Conservation (phyloP, 2,113 vertebrate species). For the Sisor rabdophorus region DNA sequence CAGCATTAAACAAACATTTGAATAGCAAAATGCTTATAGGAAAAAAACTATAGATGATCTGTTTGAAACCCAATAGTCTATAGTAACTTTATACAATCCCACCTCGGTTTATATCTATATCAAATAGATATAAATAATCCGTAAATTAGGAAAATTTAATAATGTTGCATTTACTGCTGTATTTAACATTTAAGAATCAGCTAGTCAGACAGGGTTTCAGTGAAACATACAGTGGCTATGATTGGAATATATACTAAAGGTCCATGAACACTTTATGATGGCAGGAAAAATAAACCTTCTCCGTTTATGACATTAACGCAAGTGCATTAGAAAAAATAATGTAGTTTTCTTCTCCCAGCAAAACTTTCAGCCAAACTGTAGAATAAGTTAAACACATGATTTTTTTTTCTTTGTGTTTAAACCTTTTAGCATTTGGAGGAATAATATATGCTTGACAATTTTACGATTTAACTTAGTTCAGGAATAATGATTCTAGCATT, state of each 20-base stretch:
- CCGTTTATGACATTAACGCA: neutral
- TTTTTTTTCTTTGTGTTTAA: neutral
- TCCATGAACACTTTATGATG: no score
- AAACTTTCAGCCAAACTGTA: neutral
- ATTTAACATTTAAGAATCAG: neutral
- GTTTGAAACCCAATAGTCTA: no score
- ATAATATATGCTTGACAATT: neutral
- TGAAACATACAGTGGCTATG: neutral
- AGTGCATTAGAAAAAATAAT: no score
- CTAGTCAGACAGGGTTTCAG: neutral
- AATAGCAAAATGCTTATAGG: no score
- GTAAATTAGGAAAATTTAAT: neutral
- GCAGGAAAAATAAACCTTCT: neutral
- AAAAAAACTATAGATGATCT: no score
- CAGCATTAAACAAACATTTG: no score
- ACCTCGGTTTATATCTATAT: neutral
- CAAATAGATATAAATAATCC: neutral
- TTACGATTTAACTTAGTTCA: neutral
- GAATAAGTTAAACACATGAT: neutral
- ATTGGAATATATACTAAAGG: no score
- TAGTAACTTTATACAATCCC: no score
- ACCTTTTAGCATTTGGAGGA: neutral
- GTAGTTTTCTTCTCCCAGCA: no score
- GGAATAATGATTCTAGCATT: conserved; percentile 2
- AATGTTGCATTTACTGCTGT: neutral